phyloP scores from a whole-genome alignment of 2,113 vertebrate species.

The Saccopteryx bilineata region DNA sequence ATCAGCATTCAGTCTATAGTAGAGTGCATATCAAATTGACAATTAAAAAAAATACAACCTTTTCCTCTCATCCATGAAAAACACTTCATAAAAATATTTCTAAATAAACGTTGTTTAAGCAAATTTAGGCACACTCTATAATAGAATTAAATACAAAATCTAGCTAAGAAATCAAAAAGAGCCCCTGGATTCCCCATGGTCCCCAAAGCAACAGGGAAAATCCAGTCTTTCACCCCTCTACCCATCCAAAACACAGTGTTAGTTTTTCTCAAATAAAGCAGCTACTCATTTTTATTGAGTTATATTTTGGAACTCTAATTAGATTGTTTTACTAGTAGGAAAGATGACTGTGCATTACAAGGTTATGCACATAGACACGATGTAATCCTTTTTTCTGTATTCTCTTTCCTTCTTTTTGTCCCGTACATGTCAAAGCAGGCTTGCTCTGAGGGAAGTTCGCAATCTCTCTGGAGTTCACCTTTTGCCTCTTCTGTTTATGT shows the following conservation, averaged over 20 bases:
- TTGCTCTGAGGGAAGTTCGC: background rate
- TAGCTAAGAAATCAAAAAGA: background rate
- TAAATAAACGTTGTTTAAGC: background rate
- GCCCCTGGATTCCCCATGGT: background rate
- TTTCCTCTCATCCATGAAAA: background rate
- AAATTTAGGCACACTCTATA: background rate
- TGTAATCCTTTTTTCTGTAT: background rate
- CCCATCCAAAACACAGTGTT: no score
- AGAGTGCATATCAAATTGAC: background rate
- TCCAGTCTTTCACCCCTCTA: rapidly evolving
- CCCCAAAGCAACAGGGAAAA: background rate
- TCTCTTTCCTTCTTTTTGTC: background rate
- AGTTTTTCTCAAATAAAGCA: background rate
- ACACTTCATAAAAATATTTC: background rate
- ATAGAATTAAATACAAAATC: background rate
- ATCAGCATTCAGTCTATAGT: background rate
- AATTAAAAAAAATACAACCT: background rate
- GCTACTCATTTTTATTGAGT: background rate
- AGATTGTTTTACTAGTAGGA: background rate
- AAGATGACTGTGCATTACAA: background rate
- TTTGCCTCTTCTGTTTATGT: background rate
- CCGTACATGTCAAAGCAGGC: background rate
- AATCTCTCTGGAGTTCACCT: background rate
- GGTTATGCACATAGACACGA: background rate
- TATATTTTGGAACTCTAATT: background rate